These are phyloP conservation scores for Tinamus guttatus DNA, from an alignment of 2,113 vertebrate species.

Conservation along the genomic window DNA sequence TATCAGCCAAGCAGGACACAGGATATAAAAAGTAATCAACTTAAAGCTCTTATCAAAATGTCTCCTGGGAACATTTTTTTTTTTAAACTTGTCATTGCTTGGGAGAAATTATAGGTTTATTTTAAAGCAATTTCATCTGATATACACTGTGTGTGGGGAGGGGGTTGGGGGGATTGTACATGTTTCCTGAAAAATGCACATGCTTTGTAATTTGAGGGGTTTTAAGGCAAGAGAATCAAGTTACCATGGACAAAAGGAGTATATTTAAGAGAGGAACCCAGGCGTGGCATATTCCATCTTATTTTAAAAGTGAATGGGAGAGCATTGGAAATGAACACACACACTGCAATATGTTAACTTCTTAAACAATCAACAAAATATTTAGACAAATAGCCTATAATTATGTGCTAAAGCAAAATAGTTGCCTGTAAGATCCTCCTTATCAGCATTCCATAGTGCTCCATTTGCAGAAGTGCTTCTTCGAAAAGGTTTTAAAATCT, in stretches of 20 bases:
- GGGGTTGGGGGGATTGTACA: not conserved
- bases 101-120: conserved; percentile 72
- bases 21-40: conserved; percentile 79
- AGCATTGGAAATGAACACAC: not conserved
- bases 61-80: conserved; percentile 50
- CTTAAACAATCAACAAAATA: conserved; percentile 46
- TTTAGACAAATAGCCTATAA: conserved; percentile 54
- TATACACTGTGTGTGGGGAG: not conserved
- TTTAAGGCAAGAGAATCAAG: conserved; percentile 26
- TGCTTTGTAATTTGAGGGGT: conserved; percentile 23
- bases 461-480: conserved; percentile 5
- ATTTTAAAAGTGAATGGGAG: not conserved
- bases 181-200: not conserved
- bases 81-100: conserved; percentile 44
- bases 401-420: conserved; percentile 41
- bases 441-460: not conserved
- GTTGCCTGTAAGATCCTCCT: not conserved
- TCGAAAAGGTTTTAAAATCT: conserved; percentile 27
- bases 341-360: not conserved
- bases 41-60: conserved; percentile 79
- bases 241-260: not conserved
- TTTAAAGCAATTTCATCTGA: conserved; percentile 58
- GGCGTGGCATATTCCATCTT: conserved; percentile 4
- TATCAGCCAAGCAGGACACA: conserved; percentile 74
- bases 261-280: conserved; percentile 8